These are phyloP conservation scores for Cuculus canorus DNA, from an alignment of 2,797 vertebrate species.

Conservation along the genomic window DNA sequence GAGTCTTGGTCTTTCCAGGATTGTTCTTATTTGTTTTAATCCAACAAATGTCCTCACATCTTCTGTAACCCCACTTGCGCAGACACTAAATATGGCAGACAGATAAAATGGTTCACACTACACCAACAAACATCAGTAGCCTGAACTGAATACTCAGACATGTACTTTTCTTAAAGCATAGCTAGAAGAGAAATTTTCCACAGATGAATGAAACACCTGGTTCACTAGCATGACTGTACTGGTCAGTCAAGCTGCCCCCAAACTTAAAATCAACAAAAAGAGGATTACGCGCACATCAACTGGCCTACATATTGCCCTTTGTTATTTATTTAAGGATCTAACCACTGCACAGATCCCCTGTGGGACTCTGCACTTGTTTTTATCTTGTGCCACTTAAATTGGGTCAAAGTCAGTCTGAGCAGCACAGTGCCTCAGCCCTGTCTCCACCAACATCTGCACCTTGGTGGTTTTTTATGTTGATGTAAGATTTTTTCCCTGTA, in stretches of 20 bases:
- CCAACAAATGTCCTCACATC: conserved; percentile 99
- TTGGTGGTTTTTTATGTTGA: not conserved
- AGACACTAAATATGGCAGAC: conserved; percentile 83
- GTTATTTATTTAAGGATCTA: not conserved
- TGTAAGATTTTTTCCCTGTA: not conserved
- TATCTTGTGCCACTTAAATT: not conserved
- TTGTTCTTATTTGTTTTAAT: conserved; percentile 99
- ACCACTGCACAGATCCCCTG: not conserved
- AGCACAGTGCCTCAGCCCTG: not conserved
- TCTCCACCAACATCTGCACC: not conserved
- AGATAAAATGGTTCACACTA: not conserved
- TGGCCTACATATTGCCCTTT: not conserved
- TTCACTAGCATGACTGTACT: not conserved
- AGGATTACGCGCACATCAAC: not conserved
- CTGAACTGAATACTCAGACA: not conserved
- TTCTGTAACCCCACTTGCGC: conserved; percentile 96
- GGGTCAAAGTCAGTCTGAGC: not conserved
- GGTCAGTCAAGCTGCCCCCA: not conserved
- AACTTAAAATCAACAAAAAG: not conserved
- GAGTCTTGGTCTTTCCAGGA: conserved; percentile 95
- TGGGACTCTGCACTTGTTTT: not conserved
- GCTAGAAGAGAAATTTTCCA: not conserved
- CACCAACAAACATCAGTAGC: not conserved
- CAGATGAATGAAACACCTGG: not conserved
- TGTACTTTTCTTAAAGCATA: not conserved